Percentiles rank a stretch among this genome's conserved stretches.
These are phyloP conservation scores for Cromileptes altivelis DNA, from an alignment of 2,113 vertebrate genomes.

Conservation along the genomic window DNA sequence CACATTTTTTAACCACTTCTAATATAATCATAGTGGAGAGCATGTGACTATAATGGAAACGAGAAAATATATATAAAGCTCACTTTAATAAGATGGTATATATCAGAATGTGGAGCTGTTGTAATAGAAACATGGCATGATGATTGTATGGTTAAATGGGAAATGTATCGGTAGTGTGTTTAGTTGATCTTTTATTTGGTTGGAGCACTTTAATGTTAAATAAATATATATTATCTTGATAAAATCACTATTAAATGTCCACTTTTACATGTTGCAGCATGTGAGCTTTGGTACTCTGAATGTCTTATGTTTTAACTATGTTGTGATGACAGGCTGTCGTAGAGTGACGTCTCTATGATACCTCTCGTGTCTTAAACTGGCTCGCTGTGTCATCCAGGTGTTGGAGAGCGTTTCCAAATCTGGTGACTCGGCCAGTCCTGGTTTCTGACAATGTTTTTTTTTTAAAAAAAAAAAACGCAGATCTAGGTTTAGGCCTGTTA, in stretches of 20 bases:
- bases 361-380: conserved; percentile 16
- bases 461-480: not conserved
- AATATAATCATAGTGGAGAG: conserved; percentile 28
- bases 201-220: conserved; percentile 54
- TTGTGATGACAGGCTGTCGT: conserved; percentile 22
- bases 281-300: conserved; percentile 49
- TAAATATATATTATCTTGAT: conserved; percentile 3
- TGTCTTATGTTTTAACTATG: conserved; percentile 48
- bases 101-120: conserved; percentile 29
- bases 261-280: conserved; percentile 50
- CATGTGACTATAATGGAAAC: conserved; percentile 30
- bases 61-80: conserved; percentile 2
- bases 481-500: conserved; percentile 21
- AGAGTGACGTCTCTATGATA: conserved; percentile 1
- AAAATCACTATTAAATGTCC: conserved; percentile 36
- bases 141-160: conserved; percentile 30
- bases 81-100: conserved; percentile 17
- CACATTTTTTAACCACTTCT: conserved; percentile 15
- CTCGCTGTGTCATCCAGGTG: not conserved
- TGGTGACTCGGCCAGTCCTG: not conserved
- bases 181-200: conserved; percentile 22
- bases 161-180: conserved; percentile 6
- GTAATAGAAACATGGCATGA: conserved; percentile 44
- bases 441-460: conserved; percentile 13
- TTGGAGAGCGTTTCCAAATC: conserved; percentile 14